These are phyloP conservation scores for Arnoldichthys spilopterus DNA, from an alignment of 2,797 vertebrate genomes.

Conservation along the genomic window DNA sequence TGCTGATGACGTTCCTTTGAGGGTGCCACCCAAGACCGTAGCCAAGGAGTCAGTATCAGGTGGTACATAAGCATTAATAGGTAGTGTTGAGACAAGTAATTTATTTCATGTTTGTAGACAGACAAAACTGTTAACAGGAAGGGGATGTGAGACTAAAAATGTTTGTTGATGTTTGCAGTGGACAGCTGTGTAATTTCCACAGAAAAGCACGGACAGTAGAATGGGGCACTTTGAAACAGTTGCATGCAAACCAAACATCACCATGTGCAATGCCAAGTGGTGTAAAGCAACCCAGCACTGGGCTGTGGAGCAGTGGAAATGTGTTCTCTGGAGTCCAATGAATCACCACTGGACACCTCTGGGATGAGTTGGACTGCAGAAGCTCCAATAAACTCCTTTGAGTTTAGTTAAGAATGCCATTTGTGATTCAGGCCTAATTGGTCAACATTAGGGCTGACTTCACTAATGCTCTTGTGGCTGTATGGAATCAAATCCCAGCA, in stretches of 20 bases:
- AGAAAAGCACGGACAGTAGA: background rate
- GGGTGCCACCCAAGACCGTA: too few species aligned
- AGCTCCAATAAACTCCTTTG: background rate
- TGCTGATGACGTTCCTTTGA: too few species aligned
- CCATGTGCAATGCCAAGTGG: background rate
- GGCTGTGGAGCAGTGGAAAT: background rate
- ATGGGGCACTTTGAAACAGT: background rate
- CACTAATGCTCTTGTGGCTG: constrained; percentile 4
- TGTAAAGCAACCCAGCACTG: background rate
- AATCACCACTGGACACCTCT: background rate
- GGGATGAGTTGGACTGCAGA: background rate
- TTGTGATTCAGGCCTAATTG: constrained; percentile 6
- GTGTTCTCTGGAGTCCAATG: background rate
- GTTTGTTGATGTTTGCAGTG: background rate
- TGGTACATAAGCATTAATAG: too few species aligned
- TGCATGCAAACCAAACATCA: background rate
- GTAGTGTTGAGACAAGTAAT: too few species aligned
- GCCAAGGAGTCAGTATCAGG: too few species aligned
- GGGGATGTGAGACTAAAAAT: too few species aligned
- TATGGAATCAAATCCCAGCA: constrained; percentile 4
- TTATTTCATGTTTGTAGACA: too few species aligned
- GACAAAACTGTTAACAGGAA: too few species aligned
- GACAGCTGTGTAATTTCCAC: background rate
- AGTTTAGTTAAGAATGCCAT: background rate
- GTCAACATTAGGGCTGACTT: background rate